Base-by-base conservation (phyloP, 2,797 vertebrate genomes). In the Tachyglossus aculeatus region DNA sequence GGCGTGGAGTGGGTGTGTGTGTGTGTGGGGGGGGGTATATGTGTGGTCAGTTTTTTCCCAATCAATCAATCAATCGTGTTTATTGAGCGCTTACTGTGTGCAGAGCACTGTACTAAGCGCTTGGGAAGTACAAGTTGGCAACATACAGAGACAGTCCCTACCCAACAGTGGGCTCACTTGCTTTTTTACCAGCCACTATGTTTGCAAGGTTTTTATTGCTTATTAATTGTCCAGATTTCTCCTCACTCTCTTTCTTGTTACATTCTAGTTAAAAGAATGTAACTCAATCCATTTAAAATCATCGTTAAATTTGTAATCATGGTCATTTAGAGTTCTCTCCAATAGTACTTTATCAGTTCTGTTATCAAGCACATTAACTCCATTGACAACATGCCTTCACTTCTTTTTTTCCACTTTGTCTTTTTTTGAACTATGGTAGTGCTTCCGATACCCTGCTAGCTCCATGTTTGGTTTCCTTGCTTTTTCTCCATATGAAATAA, bases 281-380 rank as follows among this genome's bases (percentile, higher is more conserved):
- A 27, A 7, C 65, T 61, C 33, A 36, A 31, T 27, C 16, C 25
- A 14, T 37, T n/a, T n/a, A n/a, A 27, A n/a, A 11, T 21, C 48
- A 2, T 41, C 16, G 2, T 18, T 33, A 3, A 1, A 18, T 33
- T 24, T 16, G 1, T 27, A 38, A 31, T 36, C n/a, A 5, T 4
- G 6, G 6, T n/a, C 24, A 2, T 5, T 0, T 11, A 22, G 9
- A 0, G 0, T 4, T 25, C 1, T 38, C 29, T 22, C 19, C 12
- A 10, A 16, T 18, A 5, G 7, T 5, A 7, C 9, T 0, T 12
- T 21, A 19, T 21, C 3, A 18, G n/a, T 43, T 18, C 14, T n/a
- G 13, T 36, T 47, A 3, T 13, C 29, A 45, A n/a, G n/a, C 27
- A 29, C 16, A 5, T 15, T 39, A 15, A 58, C 9, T 9, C 27